phyloP scores from a whole-genome alignment of 1,140 invertebrate species.

The Bombus terrestris region DNA sequence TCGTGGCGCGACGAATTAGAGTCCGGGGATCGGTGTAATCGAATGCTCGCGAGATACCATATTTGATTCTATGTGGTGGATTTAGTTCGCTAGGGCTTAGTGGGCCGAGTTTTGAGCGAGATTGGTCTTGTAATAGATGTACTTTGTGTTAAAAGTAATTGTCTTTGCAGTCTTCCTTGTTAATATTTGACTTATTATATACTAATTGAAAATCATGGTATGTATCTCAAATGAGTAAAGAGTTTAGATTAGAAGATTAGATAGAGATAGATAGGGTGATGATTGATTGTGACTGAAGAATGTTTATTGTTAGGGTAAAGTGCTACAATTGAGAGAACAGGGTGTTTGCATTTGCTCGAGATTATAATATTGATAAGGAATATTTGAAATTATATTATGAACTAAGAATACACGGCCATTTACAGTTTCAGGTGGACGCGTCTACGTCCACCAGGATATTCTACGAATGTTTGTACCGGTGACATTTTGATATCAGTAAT shows the following conservation, averaged over 20 bases:
- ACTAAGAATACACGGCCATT: too few species aligned
- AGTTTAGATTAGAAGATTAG: too few species aligned
- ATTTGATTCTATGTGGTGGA: constrained; percentile 10
- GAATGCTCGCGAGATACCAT: neutral
- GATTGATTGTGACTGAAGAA: neutral
- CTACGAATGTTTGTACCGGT: too few species aligned
- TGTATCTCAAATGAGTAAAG: too few species aligned
- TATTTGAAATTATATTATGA: too few species aligned
- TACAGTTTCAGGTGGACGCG: too few species aligned
- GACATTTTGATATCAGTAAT: too few species aligned
- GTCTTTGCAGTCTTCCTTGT: neutral
- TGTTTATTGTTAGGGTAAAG: too few species aligned
- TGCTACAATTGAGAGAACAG: too few species aligned
- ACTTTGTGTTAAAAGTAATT: neutral
- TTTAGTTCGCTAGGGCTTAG: neutral
- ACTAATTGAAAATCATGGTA: neutral
- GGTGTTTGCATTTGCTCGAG: too few species aligned
- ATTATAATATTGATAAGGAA: too few species aligned
- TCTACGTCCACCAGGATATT: too few species aligned
- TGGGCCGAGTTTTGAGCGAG: neutral
- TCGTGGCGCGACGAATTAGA: constrained; percentile 27
- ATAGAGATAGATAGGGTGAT: neutral
- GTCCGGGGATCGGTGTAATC: neutral
- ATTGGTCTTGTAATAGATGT: neutral
- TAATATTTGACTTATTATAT: neutral